phyloP scores from a whole-genome alignment of 2,797 vertebrate genomes.

The Austrolebias charrua region DNA sequence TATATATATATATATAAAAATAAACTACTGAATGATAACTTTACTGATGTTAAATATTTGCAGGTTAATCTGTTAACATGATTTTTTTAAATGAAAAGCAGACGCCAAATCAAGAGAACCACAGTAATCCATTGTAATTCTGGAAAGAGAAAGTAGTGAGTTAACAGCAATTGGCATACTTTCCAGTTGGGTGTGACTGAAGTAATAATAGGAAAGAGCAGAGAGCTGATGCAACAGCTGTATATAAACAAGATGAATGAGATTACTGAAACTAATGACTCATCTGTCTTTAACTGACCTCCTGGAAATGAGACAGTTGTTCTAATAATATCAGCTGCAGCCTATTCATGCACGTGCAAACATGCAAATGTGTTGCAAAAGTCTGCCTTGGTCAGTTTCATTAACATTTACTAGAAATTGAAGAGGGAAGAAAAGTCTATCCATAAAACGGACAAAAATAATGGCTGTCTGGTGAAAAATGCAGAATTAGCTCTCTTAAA shows the following conservation, averaged over 20 bases:
- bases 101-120: not conserved
- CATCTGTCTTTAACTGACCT: not conserved
- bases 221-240: constrained; percentile 20
- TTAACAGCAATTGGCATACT: not conserved
- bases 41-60: too few species aligned
- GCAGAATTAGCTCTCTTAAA: not conserved
- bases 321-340: not conserved
- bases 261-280: constrained; percentile 19
- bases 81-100: too few species aligned
- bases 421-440: not conserved
- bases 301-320: not conserved
- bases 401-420: not conserved
- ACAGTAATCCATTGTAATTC: not conserved
- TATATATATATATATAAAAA: too few species aligned
- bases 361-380: constrained; percentile 16
- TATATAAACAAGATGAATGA: constrained; percentile 3
- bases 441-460: not conserved
- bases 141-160: not conserved
- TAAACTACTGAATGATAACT: too few species aligned
- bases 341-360: constrained; percentile 40
- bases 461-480: not conserved
- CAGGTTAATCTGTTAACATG: too few species aligned
- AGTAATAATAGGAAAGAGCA: constrained; percentile 7
- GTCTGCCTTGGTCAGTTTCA: not conserved
- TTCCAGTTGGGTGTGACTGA: constrained; percentile 18